Evolutionary conservation across 2,113 vertebrate genomes (phyloP).

Genomic region (Oostethus manadensis): DNA sequence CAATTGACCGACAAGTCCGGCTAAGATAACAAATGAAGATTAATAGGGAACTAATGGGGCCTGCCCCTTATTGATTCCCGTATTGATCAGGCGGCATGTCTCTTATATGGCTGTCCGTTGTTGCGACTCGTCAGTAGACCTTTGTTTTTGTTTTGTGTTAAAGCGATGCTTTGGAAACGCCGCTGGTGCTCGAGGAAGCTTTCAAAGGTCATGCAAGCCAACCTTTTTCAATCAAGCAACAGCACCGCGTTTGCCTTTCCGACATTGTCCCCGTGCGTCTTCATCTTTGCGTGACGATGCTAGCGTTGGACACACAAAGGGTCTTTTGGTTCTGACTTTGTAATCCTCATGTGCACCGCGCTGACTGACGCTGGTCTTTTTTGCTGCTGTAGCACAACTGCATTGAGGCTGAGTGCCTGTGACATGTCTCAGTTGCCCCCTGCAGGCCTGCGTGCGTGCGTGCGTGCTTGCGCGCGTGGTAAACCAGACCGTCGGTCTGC

Average conservation of each 20-base stretch:
- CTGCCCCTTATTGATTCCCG: not conserved
- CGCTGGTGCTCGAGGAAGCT: no score
- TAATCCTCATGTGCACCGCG: no score
- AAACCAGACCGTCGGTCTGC: constrained; percentile 62
- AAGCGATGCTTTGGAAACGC: no score
- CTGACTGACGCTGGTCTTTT: not conserved
- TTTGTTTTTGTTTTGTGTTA: not conserved
- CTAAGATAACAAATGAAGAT: not conserved
- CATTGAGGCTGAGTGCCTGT: constrained; percentile 46
- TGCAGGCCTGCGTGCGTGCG: constrained; percentile 24
- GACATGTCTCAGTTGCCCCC: constrained; percentile 51
- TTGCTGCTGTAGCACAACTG: constrained; percentile 30
- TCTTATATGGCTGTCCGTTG: not conserved
- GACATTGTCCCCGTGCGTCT: no score
- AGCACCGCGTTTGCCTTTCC: constrained; percentile 26
- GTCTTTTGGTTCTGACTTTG: no score
- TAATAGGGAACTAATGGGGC: not conserved
- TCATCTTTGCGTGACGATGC: not conserved
- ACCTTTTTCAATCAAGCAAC: no score
- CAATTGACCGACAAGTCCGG: not conserved
- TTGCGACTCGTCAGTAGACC: not conserved
- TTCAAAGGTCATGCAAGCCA: no score
- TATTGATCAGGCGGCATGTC: not conserved
- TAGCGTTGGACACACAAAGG: constrained; percentile 18
- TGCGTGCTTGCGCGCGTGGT: constrained; percentile 13